Conservation (phyloP, 2,888 invertebrate genomes). For the Andrena hattorfiana region DNA sequence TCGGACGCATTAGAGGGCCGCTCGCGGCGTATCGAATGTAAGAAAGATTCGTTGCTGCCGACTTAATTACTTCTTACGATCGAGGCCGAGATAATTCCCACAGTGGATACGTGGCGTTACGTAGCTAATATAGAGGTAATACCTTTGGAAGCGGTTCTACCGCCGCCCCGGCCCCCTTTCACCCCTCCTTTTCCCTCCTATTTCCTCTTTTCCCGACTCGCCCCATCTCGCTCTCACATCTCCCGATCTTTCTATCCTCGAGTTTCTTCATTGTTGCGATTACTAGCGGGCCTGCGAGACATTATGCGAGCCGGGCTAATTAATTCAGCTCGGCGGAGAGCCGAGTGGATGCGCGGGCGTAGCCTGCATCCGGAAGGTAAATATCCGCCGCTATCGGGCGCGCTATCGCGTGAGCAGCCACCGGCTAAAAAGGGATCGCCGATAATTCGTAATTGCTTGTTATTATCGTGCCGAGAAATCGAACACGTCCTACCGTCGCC, state of each 20-base stretch:
- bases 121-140: conserved; percentile 31
- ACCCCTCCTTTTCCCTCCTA: background rate
- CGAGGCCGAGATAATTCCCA: conserved; percentile 40
- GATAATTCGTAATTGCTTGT: conserved; percentile 81
- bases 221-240: conserved; percentile 30
- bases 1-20: background rate
- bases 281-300: background rate
- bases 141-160: conserved; percentile 9
- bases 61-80: conserved; percentile 57
- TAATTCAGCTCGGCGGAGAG: conserved; percentile 19
- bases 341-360: conserved; percentile 57
- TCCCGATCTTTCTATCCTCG: conserved; percentile 18
- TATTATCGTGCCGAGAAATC: conserved; percentile 71
- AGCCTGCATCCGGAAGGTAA: conserved; percentile 77
- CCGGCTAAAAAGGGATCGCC: conserved; percentile 71
- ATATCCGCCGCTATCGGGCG: conserved; percentile 69
- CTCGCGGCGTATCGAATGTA: conserved; percentile 19
- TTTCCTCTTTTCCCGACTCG: conserved; percentile 16
- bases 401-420: conserved; percentile 71
- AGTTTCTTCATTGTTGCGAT: conserved; percentile 31
- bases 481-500: conserved; percentile 70
- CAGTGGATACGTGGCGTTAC: conserved; percentile 12
- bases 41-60: conserved; percentile 32
- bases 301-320: conserved; percentile 36
- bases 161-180: background rate